Conservation (phyloP, 1,140 invertebrate species). For the Bombus difficillimus region DNA sequence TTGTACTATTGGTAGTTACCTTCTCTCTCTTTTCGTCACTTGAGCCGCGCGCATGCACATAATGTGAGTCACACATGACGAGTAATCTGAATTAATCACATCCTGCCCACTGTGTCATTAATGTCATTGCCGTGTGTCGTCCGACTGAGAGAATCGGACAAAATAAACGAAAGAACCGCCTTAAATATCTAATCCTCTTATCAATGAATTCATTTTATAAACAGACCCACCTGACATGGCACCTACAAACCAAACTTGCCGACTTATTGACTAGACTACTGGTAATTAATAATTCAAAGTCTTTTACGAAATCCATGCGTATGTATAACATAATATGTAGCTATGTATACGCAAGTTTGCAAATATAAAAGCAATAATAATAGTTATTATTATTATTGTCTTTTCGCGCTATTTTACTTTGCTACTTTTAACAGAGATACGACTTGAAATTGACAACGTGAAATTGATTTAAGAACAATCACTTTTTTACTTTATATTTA, state of each 20-base stretch:
- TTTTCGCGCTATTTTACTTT: too few species aligned
- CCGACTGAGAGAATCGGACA: constrained; percentile 52
- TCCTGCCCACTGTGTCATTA: constrained; percentile 79
- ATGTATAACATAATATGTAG: too few species aligned
- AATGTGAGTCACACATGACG: constrained; percentile 79
- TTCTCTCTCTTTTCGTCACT: constrained; percentile 54
- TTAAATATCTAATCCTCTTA: constrained; percentile 39
- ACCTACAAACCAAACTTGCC: neutral
- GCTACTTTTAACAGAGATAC: too few species aligned
- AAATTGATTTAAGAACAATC: too few species aligned
- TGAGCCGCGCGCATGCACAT: constrained; percentile 56
- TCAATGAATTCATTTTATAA: constrained; percentile 13
- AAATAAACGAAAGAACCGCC: constrained; percentile 65
- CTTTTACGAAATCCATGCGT: too few species aligned
- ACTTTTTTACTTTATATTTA: too few species aligned
- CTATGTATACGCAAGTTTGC: too few species aligned
- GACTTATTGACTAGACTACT: neutral
- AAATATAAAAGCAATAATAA: too few species aligned
- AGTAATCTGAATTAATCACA: constrained; percentile 81
- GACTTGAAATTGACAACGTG: too few species aligned
- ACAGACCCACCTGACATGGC: neutral
- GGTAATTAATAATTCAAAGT: neutral
- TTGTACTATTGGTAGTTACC: constrained; percentile 54
- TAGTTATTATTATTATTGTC: too few species aligned
- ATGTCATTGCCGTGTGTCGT: constrained; percentile 77